Evolutionary conservation across 2,888 invertebrate species (phyloP), one percentile per base, ranked within the genome.

Genomic region (Sussaba pulchella): DNA sequence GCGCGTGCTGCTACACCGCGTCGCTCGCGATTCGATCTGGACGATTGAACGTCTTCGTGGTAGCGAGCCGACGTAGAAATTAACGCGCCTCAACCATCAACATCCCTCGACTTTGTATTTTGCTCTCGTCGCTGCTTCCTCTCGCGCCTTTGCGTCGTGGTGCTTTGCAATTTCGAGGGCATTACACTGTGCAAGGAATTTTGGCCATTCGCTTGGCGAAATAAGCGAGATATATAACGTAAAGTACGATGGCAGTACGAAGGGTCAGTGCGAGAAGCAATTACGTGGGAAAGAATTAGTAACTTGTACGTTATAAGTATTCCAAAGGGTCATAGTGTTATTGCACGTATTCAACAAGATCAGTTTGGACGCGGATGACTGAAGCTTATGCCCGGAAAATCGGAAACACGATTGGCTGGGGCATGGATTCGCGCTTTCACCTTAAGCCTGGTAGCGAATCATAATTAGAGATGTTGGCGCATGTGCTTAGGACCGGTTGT

Each of bases 41-140:
- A 89, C 89, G 89, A 89, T 89, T 89, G 88, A 89, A 84, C 87
- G 86, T 88, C 85, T 87, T 87, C 87, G 87, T 47, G 77, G 75
- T 73, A 64, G 70, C 2, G 31, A 31, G 31, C 52, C 59, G 71
- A 73, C 64, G 81, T 63, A 78, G 75, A 81, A 77, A 77, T 81
- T 81, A 77, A 77, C 77, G 81, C 77, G 64, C 69, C 70, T 81
- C 71, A 75, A 64, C 79, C 84, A 83, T 80, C 73, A 77, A 73
- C 54, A 59, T 61, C 67, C 52, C 66, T 19, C 36, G 57, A 72
- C 75, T 78, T 76, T 74, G 77, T n/a, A n/a, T 76, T 69, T 75
- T 43, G 12, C 69, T 67, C 61, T 45, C 54, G 36, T 45, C 45
- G 43, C 36, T 45, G 67, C 61, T 45, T 14, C 9, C 52, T 70